Evolutionary conservation across 64 coral and sea anemone species (phyloP).

Genomic region (Pocillopora verrucosa): DNA sequence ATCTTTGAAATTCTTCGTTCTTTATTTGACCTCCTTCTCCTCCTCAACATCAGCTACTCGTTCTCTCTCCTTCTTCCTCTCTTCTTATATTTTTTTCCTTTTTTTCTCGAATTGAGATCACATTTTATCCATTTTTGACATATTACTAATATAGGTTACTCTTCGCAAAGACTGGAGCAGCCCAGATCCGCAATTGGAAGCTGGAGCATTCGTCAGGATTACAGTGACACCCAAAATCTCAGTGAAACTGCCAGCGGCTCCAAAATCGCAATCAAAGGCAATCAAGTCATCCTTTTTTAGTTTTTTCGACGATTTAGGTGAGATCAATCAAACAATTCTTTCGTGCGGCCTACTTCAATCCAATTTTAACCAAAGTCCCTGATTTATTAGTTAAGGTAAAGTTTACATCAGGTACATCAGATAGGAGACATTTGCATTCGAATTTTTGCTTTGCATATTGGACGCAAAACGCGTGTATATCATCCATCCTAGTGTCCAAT

Average conservation of each 20-base stretch:
- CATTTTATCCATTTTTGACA: too few relatives aligned
- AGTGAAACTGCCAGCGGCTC: background rate
- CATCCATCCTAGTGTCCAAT: too few relatives aligned
- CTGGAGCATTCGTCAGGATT: background rate
- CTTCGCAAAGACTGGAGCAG: background rate
- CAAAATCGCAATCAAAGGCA: background rate
- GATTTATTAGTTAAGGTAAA: too few relatives aligned
- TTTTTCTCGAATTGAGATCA: background rate
- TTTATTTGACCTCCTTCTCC: too few relatives aligned
- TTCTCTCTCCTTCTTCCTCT: background rate
- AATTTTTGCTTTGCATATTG: too few relatives aligned
- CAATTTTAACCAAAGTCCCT: too few relatives aligned
- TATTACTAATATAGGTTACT: background rate
- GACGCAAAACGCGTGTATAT: too few relatives aligned
- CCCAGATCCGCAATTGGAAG: background rate
- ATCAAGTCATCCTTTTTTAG: background rate
- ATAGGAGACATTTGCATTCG: too few relatives aligned
- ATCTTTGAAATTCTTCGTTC: too few relatives aligned
- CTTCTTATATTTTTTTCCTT: background rate
- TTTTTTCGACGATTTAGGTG: slow-evolving; percentile 18
- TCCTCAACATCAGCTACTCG: too few relatives aligned
- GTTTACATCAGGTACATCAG: too few relatives aligned
- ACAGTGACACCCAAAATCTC: slow-evolving; percentile 20
- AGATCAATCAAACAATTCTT: background rate
- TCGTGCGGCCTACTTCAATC: background rate